Percentiles rank a stretch among this genome's conserved stretches.
These are phyloP conservation scores for Chaetogeoica ovagalla DNA, from an alignment of 2,888 invertebrate species.

Conservation along the genomic window DNA sequence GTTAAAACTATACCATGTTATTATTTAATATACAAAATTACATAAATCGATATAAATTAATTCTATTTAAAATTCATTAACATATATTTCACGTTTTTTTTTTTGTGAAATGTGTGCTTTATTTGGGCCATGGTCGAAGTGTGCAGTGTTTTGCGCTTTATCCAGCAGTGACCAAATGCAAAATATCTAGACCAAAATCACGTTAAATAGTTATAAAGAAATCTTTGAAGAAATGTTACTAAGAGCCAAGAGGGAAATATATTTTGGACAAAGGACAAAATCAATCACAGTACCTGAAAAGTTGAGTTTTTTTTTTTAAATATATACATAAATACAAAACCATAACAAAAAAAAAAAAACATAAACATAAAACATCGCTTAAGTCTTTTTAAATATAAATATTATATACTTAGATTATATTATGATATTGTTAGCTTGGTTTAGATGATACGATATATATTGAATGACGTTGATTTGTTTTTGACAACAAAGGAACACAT, in stretches of 20 bases:
- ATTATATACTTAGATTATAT: slow-evolving; percentile 1
- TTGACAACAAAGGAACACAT: slow-evolving; percentile 7
- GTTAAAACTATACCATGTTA: slow-evolving; percentile 4
- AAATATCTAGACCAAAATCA: slow-evolving; percentile 53
- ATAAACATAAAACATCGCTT: neutral
- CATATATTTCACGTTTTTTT: slow-evolving; percentile 17
- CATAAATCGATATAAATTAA: slow-evolving; percentile 26
- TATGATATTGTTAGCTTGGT: neutral
- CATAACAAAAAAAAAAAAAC: too few relatives aligned
- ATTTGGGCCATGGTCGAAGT: slow-evolving; percentile 44
- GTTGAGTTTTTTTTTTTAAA: slow-evolving; percentile 23
- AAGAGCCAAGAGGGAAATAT: slow-evolving; percentile 26
- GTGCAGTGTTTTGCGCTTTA: slow-evolving; percentile 49
- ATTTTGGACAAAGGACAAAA: slow-evolving; percentile 29
- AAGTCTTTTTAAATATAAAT: neutral
- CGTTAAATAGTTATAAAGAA: slow-evolving; percentile 49
- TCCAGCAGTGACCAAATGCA: slow-evolving; percentile 48
- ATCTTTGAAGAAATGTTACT: slow-evolving; percentile 36
- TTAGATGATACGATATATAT: neutral
- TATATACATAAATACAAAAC: neutral
- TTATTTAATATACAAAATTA: slow-evolving; percentile 28
- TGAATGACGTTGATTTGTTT: slow-evolving; percentile 8
- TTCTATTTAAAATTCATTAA: slow-evolving; percentile 20
- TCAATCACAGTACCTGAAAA: slow-evolving; percentile 45
- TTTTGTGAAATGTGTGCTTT: slow-evolving; percentile 38